Evolutionary conservation across 2,797 vertebrate genomes (phyloP), one percentile per base, ranked within the genome.

Genomic region (Siniperca obscura): DNA sequence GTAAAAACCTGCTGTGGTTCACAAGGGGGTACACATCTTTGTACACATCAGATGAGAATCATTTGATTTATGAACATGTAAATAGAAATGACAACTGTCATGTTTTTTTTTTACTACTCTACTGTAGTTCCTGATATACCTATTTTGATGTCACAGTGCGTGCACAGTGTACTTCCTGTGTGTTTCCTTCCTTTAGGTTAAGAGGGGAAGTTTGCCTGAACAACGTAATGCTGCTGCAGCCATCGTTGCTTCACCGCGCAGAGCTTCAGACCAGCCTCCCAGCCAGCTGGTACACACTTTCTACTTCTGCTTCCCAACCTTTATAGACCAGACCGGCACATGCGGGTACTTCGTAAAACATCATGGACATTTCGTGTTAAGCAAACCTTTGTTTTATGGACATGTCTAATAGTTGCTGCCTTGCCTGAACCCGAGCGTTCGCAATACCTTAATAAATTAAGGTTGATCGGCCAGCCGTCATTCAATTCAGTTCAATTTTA

Each of bases 181-280:
- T 68, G 66, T 65, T 81, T 85, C 70, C 55, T 52, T 70, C 19
- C 48, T 14, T 7, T 56, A 95, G 94, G 16, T 74, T 11, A 94
- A 93, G 81, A 92, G 93, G 22, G 91, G 90, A 69, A 94, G 93
- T 90, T 84, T 94, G 64, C 93, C 94, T 42, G 92, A 95, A n/a
- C 85, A 79, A 1, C 87, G 82, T 0, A 84, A 9, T 61, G 2
- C 77, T 0, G n/a, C 90, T 12, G 59, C 86, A 55, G 30, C 68
- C 6, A 2, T 53, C 1, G 22, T 3, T 0, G 22, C 64, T 0
- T 7, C 86, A 1, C 88, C 88, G 0, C 93, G 93, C 25, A 64
- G 92, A 83, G 72, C 87, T 6, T 91, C 94, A 53, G 94, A 96
- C 73, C 90, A 90, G 78, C 81, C 89, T 22, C 69, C 82, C 74